Conservation (phyloP, 2,888 invertebrate species). For the Pasiphila rectangulata region DNA sequence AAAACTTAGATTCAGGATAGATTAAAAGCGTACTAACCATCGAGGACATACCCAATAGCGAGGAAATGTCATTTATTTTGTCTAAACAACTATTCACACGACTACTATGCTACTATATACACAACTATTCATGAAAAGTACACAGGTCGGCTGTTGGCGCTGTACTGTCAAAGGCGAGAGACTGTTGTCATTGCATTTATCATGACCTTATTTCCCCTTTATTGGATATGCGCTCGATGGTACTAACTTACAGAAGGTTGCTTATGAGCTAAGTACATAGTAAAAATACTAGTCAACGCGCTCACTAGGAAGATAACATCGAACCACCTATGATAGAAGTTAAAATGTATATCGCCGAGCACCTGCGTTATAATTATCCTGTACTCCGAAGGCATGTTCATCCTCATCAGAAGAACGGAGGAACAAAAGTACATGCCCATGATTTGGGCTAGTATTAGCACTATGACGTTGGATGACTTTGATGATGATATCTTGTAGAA, state of each 20-base stretch:
- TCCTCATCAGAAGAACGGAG: slow-evolving; percentile 96
- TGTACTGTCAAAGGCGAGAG: too few species aligned
- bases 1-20: too few species aligned
- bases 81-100: background rate
- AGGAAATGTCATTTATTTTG: too few species aligned
- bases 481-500: slow-evolving; percentile 99
- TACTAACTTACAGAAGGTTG: slow-evolving; percentile 82
- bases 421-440: slow-evolving; percentile 99
- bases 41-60: too few species aligned
- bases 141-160: too few species aligned
- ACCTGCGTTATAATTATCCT: slow-evolving; percentile 92
- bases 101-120: too few species aligned
- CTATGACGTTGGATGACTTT: slow-evolving; percentile 99
- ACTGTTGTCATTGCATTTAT: too few species aligned
- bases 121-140: too few species aligned
- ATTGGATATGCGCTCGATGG: too few species aligned
- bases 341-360: slow-evolving; percentile 97
- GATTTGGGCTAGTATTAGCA: slow-evolving; percentile 96
- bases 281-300: slow-evolving; percentile 96
- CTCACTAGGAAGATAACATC: slow-evolving; percentile 99
- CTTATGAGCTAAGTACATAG: slow-evolving; percentile 97
- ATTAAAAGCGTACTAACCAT: too few species aligned
- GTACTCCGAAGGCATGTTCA: slow-evolving; percentile 99
- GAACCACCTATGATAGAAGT: slow-evolving; percentile 99
- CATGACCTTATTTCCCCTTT: too few species aligned